A percentile compares a stretch with the other conserved stretches of the same genome.
Evolutionary conservation across 2,888 invertebrate genomes (phyloP).

Genomic region (Andrena marginata): DNA sequence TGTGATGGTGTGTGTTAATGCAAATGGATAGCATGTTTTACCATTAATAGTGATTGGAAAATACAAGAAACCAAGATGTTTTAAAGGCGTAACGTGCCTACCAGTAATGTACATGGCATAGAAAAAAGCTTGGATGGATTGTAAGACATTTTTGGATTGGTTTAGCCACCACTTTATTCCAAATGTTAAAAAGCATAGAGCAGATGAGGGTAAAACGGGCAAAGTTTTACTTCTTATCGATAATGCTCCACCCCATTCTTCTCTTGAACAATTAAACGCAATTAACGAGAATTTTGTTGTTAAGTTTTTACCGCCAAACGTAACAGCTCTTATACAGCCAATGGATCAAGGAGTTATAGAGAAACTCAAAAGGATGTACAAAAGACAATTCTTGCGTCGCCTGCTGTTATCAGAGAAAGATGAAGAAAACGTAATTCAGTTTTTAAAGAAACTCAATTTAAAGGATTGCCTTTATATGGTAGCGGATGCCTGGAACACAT

Average conservation of each 20-base stretch:
- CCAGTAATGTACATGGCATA: background rate
- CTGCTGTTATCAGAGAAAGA: background rate
- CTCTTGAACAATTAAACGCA: too few species aligned
- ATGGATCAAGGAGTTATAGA: constrained; percentile 1
- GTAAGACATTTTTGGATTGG: background rate
- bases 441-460: background rate
- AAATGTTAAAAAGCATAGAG: background rate
- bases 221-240: too few species aligned
- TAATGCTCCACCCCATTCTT: too few species aligned
- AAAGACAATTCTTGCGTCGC: background rate
- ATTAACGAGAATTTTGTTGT: background rate
- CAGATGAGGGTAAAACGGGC: background rate
- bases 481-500: background rate
- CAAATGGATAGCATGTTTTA: background rate
- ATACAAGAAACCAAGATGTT: background rate
- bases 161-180: background rate
- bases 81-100: background rate
- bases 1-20: background rate
- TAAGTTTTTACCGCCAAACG: background rate
- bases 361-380: background rate
- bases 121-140: background rate
- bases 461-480: background rate
- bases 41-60: background rate
- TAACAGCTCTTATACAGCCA: background rate
- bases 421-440: too few species aligned